Evolutionary conservation across 2,113 vertebrate species (phyloP).

Genomic region (Crotalus horridus): DNA sequence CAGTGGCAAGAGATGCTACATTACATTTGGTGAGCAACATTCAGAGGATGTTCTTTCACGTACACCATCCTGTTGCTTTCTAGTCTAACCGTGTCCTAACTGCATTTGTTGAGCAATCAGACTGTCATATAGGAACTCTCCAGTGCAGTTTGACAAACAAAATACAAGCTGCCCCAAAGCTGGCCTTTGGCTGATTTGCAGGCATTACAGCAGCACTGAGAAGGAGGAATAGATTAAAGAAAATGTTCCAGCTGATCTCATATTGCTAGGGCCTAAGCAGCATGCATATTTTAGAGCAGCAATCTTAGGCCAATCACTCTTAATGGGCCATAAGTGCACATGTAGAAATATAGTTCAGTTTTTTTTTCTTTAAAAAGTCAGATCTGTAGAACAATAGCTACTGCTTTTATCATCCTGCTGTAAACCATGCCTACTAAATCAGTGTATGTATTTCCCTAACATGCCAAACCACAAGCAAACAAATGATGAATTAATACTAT

Average conservation of each 20-base stretch:
- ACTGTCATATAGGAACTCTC: conserved; percentile 39
- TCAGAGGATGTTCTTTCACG: conserved; percentile 31
- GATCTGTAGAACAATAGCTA: neutral
- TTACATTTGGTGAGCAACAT: neutral
- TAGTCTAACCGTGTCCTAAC: conserved; percentile 51
- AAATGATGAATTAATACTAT: neutral
- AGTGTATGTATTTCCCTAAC: neutral
- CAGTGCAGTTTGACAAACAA: neutral
- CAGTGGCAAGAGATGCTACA: neutral
- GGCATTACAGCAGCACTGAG: neutral
- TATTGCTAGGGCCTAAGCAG: neutral
- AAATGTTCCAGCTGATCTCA: neutral
- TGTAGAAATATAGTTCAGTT: neutral
- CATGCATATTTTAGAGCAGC: neutral
- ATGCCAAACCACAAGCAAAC: neutral
- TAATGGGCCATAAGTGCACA: neutral
- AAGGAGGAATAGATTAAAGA: neutral
- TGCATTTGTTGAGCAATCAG: conserved; percentile 11
- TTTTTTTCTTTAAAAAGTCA: neutral
- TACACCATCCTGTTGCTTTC: conserved; percentile 33
- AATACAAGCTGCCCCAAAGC: neutral
- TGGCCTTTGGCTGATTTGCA: neutral
- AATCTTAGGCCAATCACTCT: neutral
- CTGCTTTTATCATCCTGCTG: neutral
- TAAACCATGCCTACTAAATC: neutral